Percentiles rank a stretch among this genome's conserved stretches.
phyloP scores from a whole-genome alignment of 2,113 vertebrate species.

The Syngnathoides biaculeatus region DNA sequence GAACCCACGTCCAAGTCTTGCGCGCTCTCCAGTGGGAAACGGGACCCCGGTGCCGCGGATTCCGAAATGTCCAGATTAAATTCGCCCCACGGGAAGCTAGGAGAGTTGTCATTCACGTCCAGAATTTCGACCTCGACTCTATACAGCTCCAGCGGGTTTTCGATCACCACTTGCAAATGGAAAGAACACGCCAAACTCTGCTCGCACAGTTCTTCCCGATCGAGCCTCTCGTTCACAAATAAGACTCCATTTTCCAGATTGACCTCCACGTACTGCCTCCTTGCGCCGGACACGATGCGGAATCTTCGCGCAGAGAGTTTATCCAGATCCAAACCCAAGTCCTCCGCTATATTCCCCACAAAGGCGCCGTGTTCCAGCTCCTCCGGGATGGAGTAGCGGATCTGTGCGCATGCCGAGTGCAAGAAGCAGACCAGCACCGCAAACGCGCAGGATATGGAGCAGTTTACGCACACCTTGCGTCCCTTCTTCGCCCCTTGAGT shows the following conservation, averaged over 20 bases:
- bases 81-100: conserved; percentile 66
- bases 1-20: conserved; percentile 67
- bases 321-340: conserved; percentile 64
- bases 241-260: conserved; percentile 70
- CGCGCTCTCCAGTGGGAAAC: conserved; percentile 71
- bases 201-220: conserved; percentile 68
- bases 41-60: conserved; percentile 63
- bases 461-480: conserved; percentile 35
- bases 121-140: conserved; percentile 67
- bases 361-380: conserved; percentile 71
- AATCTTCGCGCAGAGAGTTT: conserved; percentile 66
- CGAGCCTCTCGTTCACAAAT: conserved; percentile 67
- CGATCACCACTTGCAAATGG: conserved; percentile 70
- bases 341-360: conserved; percentile 69
- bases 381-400: conserved; percentile 69
- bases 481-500: conserved; percentile 20
- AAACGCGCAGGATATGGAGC: conserved; percentile 21
- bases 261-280: conserved; percentile 66
- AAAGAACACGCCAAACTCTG: conserved; percentile 68
- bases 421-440: conserved; percentile 43
- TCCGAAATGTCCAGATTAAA: conserved; percentile 71
- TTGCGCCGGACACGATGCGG: conserved; percentile 66
- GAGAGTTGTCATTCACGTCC: conserved; percentile 69
- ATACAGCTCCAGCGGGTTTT: conserved; percentile 68
- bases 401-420: conserved; percentile 60